Evolutionary conservation across 2,888 invertebrate genomes (phyloP).

Genomic region (Shargacucullia verbasci): DNA sequence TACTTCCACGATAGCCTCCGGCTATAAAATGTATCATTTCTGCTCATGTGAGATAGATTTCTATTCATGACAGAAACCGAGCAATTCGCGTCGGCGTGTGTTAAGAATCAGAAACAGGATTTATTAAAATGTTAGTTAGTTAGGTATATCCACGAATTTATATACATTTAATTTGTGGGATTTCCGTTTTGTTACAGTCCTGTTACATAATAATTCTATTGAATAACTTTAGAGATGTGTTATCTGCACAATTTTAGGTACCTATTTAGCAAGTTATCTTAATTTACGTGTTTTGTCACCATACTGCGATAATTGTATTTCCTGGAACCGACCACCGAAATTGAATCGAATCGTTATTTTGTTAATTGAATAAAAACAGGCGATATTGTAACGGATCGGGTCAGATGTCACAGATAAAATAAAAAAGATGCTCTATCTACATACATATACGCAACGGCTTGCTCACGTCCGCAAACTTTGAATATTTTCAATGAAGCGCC

Average conservation of each 20-base stretch:
- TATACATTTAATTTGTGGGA: constrained; percentile 11
- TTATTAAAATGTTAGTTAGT: constrained; percentile 19
- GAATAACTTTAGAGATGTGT: constrained; percentile 7
- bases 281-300: constrained; percentile 48
- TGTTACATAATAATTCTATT: constrained; percentile 16
- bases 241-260: constrained; percentile 29
- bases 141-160: not conserved
- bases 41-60: constrained; percentile 67
- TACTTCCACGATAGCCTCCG: constrained; percentile 66
- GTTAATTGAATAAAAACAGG: constrained; percentile 66
- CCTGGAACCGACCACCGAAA: constrained; percentile 56
- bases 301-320: constrained; percentile 51
- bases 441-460: constrained; percentile 34
- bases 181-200: not conserved
- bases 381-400: constrained; percentile 60
- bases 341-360: constrained; percentile 58
- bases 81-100: constrained; percentile 45
- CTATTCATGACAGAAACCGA: constrained; percentile 51
- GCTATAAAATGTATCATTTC: constrained; percentile 66
- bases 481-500: constrained; percentile 58
- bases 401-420: constrained; percentile 55
- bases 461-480: constrained; percentile 61
- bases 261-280: constrained; percentile 32
- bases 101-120: constrained; percentile 34
- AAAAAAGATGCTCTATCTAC: constrained; percentile 34